phyloP scores from a whole-genome alignment of 1,140 invertebrate genomes.

The Lycorma delicatula region DNA sequence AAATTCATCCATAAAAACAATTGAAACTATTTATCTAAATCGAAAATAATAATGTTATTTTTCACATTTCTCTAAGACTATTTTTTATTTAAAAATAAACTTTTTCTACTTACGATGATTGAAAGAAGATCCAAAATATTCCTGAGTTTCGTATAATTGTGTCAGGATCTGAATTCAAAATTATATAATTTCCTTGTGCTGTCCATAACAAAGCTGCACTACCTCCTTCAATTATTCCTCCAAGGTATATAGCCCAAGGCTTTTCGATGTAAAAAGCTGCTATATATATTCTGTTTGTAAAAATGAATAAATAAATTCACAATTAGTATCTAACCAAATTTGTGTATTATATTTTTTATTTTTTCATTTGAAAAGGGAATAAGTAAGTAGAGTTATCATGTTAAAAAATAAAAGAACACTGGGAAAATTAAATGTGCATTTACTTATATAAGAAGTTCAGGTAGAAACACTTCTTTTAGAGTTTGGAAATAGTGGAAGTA shows the following conservation, averaged over 20 bases:
- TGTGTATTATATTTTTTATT: not conserved
- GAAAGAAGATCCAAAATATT: constrained; percentile 91
- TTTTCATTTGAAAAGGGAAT: not conserved
- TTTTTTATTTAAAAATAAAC: not conserved
- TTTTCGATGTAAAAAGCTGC: constrained; percentile 72
- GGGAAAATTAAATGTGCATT: not conserved
- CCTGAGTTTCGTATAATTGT: constrained; percentile 92
- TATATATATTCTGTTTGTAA: constrained; percentile 64
- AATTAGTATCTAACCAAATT: not conserved
- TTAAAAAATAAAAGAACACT: not conserved
- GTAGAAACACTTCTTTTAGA: too few species aligned
- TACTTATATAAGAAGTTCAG: not conserved
- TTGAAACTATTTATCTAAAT: not conserved
- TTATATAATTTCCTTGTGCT: constrained; percentile 88
- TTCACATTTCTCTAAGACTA: not conserved
- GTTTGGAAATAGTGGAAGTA: too few species aligned
- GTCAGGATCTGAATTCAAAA: constrained; percentile 73
- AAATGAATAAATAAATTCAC: not conserved
- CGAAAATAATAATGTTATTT: not conserved
- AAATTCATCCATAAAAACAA: not conserved
- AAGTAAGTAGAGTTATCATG: not conserved
- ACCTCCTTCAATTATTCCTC: constrained; percentile 74
- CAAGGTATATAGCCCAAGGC: constrained; percentile 70
- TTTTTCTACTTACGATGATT: constrained; percentile 56
- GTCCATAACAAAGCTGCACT: constrained; percentile 87